Conservation (phyloP, 1,140 invertebrate genomes). For the Chironomus striatipennis region DNA sequence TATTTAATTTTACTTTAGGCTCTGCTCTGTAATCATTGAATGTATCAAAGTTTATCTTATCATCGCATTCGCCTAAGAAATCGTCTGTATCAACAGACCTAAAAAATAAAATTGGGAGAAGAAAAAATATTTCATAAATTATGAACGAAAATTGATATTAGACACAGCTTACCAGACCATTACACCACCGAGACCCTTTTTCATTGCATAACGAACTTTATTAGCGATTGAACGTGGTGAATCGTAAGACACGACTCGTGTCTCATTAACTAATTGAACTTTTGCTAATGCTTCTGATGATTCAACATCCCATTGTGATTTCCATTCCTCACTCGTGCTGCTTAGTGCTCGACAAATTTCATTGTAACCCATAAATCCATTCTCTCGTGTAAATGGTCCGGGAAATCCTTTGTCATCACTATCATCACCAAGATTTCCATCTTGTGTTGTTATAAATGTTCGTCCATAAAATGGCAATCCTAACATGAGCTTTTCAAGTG, state of each 20-base stretch:
- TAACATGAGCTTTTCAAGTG: slow-evolving; percentile 64
- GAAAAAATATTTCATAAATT: neutral
- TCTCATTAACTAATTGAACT: slow-evolving; percentile 36
- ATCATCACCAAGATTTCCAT: slow-evolving; percentile 41
- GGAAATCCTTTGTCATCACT: slow-evolving; percentile 51
- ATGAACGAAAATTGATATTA: too few species aligned
- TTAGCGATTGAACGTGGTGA: slow-evolving; percentile 47
- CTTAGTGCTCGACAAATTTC: slow-evolving; percentile 49
- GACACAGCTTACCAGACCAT: slow-evolving; percentile 63
- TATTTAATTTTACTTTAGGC: slow-evolving; percentile 27
- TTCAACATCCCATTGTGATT: slow-evolving; percentile 47
- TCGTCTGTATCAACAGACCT: slow-evolving; percentile 60
- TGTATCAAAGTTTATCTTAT: slow-evolving; percentile 31
- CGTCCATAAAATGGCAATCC: slow-evolving; percentile 79
- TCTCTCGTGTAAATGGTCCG: slow-evolving; percentile 69
- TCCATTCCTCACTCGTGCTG: slow-evolving; percentile 43
- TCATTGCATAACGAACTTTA: slow-evolving; percentile 53
- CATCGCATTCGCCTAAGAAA: slow-evolving; percentile 55
- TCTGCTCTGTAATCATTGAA: slow-evolving; percentile 41
- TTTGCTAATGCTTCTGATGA: slow-evolving; percentile 48
- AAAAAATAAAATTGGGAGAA: too few species aligned
- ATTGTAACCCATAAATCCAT: slow-evolving; percentile 82
- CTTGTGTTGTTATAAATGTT: slow-evolving; percentile 51
- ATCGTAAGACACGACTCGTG: slow-evolving; percentile 51
- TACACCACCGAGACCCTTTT: slow-evolving; percentile 56